Evolutionary conservation across 2,113 vertebrate genomes (phyloP), one percentile per base, ranked within the genome.

Genomic region (Acanthisitta chloris): DNA sequence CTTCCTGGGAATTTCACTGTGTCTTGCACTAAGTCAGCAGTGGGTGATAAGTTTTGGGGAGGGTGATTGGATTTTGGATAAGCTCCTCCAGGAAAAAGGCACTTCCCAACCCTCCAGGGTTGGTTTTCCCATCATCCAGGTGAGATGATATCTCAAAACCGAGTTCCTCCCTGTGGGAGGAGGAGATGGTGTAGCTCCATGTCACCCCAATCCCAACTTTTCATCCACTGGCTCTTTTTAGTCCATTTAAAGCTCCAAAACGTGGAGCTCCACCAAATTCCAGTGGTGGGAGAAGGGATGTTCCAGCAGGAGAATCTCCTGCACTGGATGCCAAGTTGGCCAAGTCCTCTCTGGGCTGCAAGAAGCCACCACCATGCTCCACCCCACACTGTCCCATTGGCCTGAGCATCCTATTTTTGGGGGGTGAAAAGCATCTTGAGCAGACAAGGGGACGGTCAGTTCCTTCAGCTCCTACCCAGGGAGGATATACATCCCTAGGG

Each of bases 281-380:
- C 8, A 8, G 7, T 0, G 1, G 8, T 43, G 26, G 31, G 26
- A 57, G 1, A 25, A n/a, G n/a, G n/a, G n/a, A 46, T 1, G 2
- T 4, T 55, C 21, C 51, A 45, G 34, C 23, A 65, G 12, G 57
- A 43, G 14, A 86, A 69, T n/a, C 49, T 78, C 57, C 24, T 1
- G 81, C 74, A 61, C 43, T 7, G 67, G 52, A 34, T 82, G 6
- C 28, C 29, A 33, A 71, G 29, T 12, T 40, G 64, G 57, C 49
- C 78, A 79, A 34, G 67, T 34, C 17, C 65, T 59, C 10, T 61
- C 58, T 72, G 46, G 46, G 51, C 4, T 78, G 6, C 36, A 20
- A 12, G 14, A 10, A 42, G 42, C 34, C 33, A 67, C 17, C 59
- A 40, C 33, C 23, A 31, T 8, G 23, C 25, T 59, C 33, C 12